phyloP scores from a whole-genome alignment of 2,797 vertebrate genomes.

The Fistularia commersonii region DNA sequence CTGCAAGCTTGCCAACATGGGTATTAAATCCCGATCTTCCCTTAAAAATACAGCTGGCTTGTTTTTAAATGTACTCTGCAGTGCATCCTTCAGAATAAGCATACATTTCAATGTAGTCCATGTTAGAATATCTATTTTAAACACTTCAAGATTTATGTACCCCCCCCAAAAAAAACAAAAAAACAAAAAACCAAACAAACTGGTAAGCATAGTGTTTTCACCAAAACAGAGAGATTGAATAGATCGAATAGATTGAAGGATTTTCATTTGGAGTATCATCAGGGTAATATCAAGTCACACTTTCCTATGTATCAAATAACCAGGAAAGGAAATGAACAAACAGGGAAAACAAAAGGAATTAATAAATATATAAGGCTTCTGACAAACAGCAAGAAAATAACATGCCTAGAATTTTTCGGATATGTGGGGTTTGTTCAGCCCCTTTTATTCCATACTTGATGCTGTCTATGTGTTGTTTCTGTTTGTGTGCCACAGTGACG shows the following conservation, averaged over 20 bases:
- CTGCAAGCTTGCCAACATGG: conserved; percentile 11
- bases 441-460: conserved; percentile 21
- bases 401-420: conserved; percentile 27
- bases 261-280: conserved; percentile 23
- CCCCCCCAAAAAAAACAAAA: too few relatives aligned
- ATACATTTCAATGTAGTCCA: conserved; percentile 26
- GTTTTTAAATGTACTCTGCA: conserved; percentile 14
- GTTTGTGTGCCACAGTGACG: conserved; percentile 26
- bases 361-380: conserved; percentile 68
- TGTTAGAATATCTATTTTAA: conserved; percentile 33
- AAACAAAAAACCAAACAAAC: too few relatives aligned
- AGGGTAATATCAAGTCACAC: conserved; percentile 3
- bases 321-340: conserved; percentile 29
- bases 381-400: conserved; percentile 33
- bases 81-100: conserved; percentile 26
- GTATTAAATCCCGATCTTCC: conserved; percentile 16
- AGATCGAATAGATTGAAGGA: background rate
- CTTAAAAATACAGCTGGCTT: conserved; percentile 23
- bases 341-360: conserved; percentile 29
- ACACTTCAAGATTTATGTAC: too few relatives aligned
- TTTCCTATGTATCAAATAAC: conserved; percentile 2
- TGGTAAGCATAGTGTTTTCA: too few relatives aligned
- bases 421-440: conserved; percentile 14
- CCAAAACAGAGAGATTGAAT: too few relatives aligned
- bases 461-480: conserved; percentile 16